Base-by-base conservation (phyloP, 2,113 vertebrate species). In the Vulpes ferrilata region DNA sequence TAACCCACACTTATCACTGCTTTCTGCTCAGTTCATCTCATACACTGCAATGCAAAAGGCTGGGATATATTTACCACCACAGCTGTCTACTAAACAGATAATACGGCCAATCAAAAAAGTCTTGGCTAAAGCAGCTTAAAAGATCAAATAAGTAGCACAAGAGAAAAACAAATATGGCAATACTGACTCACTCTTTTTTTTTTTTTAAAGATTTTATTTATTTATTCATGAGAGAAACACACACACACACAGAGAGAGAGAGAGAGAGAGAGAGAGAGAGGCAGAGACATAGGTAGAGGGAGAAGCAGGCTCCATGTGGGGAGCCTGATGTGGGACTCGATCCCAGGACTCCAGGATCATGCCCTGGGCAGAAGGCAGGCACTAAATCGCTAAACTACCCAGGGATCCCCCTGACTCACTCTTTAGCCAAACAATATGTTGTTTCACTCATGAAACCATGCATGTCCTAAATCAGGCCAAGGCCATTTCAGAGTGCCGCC, bases 401-500 rank as follows among this genome's bases (percentile, higher is more conserved):
- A 43, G 43, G 43, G 43, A 43, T 43, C 43, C 43, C 43, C 43
- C 86, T 71, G 11, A 98, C 96, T 98, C 59, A 69, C 94, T 98
- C 95, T 98, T 97, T 95, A 98, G 96, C 91, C 93, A 97, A 98
- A 98, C 90, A 78, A 88, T 97, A 93, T 96, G 97, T 97, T 96
- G 22, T 60, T 97, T 85, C 67, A 80, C 90, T 98, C 98, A 97
- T 4, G 81, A 98, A 96, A 98, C 97, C 97, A 84, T 76, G 57
- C 97, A 84, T 76, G 57, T 96, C 97, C 96, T 98, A 98, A 98
- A 96, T 98, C 88, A 97, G 30, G 62, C 10, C 79, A 48, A 22
- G 16, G 87, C 59, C 51, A 48, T 96, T 97, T 97, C 88, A 97
- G 97, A 98, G 96, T 74, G 97, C 94, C 67, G 97, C 94, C 94